Evolutionary conservation across 2,113 vertebrate species (phyloP).

Genomic region (Sturnus vulgaris): DNA sequence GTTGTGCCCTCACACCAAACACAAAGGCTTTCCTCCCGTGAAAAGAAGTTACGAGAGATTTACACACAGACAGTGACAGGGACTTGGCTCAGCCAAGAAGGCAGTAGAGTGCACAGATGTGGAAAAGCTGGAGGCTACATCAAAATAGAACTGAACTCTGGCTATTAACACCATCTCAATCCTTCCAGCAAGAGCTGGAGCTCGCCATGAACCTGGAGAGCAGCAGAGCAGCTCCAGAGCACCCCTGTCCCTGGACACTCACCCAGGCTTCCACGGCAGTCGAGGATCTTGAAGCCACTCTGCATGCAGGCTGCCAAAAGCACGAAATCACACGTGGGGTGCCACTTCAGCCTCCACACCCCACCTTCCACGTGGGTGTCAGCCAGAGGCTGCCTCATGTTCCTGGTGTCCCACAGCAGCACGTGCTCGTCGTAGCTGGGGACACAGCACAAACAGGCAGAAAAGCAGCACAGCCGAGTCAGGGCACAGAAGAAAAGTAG

Average conservation of each 20-base stretch:
- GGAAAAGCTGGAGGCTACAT: neutral
- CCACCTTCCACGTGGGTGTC: slow-evolving; percentile 82
- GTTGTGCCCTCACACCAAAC: neutral
- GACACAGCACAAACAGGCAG: neutral
- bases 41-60: neutral
- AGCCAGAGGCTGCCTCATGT: slow-evolving; percentile 80
- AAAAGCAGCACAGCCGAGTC: neutral
- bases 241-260: neutral
- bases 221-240: neutral
- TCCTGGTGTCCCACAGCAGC: slow-evolving; percentile 89
- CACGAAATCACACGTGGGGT: slow-evolving; percentile 78
- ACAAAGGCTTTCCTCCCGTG: neutral
- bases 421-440: slow-evolving; percentile 90
- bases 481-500: neutral
- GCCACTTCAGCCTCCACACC: slow-evolving; percentile 95
- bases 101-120: neutral
- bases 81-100: neutral
- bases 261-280: slow-evolving; percentile 81
- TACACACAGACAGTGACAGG: neutral
- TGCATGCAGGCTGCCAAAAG: slow-evolving; percentile 95
- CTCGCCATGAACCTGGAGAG: neutral
- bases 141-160: neutral
- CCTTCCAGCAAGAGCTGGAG: neutral
- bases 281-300: slow-evolving; percentile 84
- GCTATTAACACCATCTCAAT: neutral